Evolutionary conservation across 2,113 vertebrate genomes (phyloP), one percentile per base, ranked within the genome.

Genomic region (Halichoerus grypus): DNA sequence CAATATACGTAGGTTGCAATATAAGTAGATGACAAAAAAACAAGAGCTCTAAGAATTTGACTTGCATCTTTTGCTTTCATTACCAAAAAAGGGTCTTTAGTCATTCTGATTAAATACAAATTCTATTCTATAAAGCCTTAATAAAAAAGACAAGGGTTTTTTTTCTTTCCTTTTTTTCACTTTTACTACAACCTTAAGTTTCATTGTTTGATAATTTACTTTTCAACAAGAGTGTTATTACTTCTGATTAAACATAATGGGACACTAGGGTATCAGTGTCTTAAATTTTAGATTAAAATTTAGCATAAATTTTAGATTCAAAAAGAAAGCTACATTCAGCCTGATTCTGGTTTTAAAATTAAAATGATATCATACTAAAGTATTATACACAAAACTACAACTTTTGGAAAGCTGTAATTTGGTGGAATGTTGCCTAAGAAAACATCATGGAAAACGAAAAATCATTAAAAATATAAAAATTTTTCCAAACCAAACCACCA

Each of bases 191-290:
- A 80, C 24, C 18, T 95, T 10, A 67, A 74, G 11, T 76, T 82
- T 88, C 51, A 91, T 65, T n/a, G 69, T 85, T 95, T 94, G 46
- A 72, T 82, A 96, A 92, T 93, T 96, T 95, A 82, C 39, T 94
- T 90, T 97, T 93, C 28, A 97, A 80, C 19, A 90, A 96, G 9
- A 80, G 7, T 67, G 4, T 90, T 86, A 79, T 87, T 59, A 71
- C 67, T 72, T 87, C 83, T 72, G 26, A 96, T 90, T 65, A 95
- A 91, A 71, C 26, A 5, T 81, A 97, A 76, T 76, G 33, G 53
- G 19, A 93, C 15, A 49, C 22, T 61, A 92, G 49, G 61, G n/a
- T 72, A 87, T 74, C 21, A 80, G 2, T 97, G 14, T 74, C 85
- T 95, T 91, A 89, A 10, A 94, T 79, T 92, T 95, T 51, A 65